These are phyloP conservation scores for Stictonetta naevosa DNA, from an alignment of 2,113 vertebrate species.

Conservation along the genomic window DNA sequence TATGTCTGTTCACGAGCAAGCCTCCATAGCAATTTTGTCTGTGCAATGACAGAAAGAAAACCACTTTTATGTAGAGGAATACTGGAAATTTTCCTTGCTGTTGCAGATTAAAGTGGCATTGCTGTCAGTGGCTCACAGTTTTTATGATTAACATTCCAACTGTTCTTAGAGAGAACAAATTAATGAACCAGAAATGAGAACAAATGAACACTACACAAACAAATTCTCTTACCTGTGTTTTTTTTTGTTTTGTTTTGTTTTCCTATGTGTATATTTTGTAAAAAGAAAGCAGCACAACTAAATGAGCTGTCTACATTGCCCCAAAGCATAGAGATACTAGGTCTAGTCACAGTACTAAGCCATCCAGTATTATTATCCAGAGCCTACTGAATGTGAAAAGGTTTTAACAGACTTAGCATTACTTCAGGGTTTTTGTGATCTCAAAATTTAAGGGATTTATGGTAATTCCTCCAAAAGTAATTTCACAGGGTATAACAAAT, in stretches of 20 bases:
- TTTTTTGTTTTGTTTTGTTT: too few relatives aligned
- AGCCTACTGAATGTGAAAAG: constrained; percentile 2
- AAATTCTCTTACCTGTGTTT: not conserved
- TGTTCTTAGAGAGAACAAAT: not conserved
- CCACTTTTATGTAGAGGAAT: not conserved
- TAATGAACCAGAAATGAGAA: constrained; percentile 18
- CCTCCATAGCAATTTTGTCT: not conserved
- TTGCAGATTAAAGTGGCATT: not conserved
- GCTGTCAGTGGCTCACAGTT: not conserved
- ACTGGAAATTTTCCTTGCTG: not conserved
- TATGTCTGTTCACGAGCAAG: not conserved
- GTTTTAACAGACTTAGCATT: not conserved
- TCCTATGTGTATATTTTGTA: not conserved
- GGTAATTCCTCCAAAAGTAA: constrained; percentile 24
- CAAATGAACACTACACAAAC: not conserved
- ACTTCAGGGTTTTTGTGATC: not conserved
- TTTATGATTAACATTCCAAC: constrained; percentile 31
- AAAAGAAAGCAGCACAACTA: not conserved
- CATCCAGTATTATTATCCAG: not conserved
- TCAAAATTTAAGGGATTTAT: constrained; percentile 11
- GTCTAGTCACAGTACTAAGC: not conserved
- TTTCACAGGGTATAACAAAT: not conserved
- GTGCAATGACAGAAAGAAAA: not conserved
- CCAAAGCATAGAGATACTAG: not conserved
- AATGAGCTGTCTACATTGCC: not conserved